Evolutionary conservation across 2,797 vertebrate species (phyloP).

Genomic region (Chlorospingus flavigularis): DNA sequence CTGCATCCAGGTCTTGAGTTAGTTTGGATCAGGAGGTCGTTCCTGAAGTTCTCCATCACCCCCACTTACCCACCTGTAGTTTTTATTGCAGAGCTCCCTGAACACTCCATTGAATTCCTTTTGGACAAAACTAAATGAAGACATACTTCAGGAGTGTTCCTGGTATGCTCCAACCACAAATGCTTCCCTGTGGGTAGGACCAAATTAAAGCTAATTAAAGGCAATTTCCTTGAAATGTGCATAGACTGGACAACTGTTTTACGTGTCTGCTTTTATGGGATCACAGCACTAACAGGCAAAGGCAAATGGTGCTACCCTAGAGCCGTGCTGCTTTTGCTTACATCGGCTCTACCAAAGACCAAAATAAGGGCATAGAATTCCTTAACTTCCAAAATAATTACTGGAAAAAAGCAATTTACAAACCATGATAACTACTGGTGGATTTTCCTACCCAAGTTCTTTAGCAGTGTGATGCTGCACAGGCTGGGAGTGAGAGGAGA

Average conservation of each 20-base stretch:
- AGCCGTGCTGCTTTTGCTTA: neutral
- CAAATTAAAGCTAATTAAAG: neutral
- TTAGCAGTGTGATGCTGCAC: neutral
- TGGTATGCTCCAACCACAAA: neutral
- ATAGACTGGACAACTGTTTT: neutral
- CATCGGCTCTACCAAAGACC: neutral
- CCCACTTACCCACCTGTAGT: neutral
- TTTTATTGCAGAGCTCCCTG: neutral
- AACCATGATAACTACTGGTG: neutral
- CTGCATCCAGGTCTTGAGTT: neutral
- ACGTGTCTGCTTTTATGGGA: neutral
- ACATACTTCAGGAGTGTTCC: neutral
- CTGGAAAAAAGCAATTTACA: neutral
- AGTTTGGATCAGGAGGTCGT: neutral
- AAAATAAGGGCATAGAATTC: neutral
- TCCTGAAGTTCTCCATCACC: neutral
- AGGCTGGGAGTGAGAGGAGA: neutral
- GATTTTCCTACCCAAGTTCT: neutral
- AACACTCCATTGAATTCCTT: neutral
- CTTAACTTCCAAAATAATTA: neutral
- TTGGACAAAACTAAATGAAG: neutral
- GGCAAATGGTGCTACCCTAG: neutral
- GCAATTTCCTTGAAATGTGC: neutral
- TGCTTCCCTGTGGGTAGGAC: neutral
- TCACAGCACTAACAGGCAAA: neutral